Base-by-base conservation (phyloP, 92 coral and sea anemone genomes). In the Epizoanthus fatuus region DNA sequence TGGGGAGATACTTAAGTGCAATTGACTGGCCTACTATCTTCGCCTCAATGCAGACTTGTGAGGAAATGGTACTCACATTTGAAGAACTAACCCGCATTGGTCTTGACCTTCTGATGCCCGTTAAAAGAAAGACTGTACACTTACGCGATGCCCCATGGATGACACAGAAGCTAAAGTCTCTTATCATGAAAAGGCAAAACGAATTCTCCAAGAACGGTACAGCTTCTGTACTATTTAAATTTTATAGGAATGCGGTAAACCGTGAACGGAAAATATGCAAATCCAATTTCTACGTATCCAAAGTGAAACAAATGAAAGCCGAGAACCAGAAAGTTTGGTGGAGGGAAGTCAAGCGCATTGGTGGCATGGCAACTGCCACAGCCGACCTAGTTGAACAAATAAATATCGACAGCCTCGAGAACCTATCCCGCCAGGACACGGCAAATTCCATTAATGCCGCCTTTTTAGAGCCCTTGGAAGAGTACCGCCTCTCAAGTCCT, bases 271-370 rank as follows among this genome's bases (percentile, higher is more conserved):
- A 75, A 75, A 45, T 72, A 79, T 55, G 73, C 57, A 85, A 85
- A 63, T 62, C 84, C 19, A 78, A 73, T 49, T 52, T 74, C 44
- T 85, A 69, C 58, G 63, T 62, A 63, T 44, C 84, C 59, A 85
- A 75, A 52, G 84, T 76, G 80, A 64, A 75, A 47, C 35, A 78
- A 16, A 75, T 85, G 84, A 76, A 76, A 76, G 47, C 62, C 49
- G 84, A 74, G 64, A 85, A 85, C 72, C 82, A 72, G 58, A 75
- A 85, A 78, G 63, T 52, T n/a, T 85, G 84, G 89, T 85, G 66
- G 89, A 85, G 56, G 63, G 89, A 76, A 42, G 84, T 85, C 17
- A 85, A 75, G 65, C 81, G 89, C 58, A 74, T 85, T 77, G 52
- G 63, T 63, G 58, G 86, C 32, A 59, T 56, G 63, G 35, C 74